A percentile compares a stretch with the other conserved stretches of the same genome.
Evolutionary conservation across 2,797 vertebrate genomes (phyloP).

Genomic region (Rhynchotus rufescens): DNA sequence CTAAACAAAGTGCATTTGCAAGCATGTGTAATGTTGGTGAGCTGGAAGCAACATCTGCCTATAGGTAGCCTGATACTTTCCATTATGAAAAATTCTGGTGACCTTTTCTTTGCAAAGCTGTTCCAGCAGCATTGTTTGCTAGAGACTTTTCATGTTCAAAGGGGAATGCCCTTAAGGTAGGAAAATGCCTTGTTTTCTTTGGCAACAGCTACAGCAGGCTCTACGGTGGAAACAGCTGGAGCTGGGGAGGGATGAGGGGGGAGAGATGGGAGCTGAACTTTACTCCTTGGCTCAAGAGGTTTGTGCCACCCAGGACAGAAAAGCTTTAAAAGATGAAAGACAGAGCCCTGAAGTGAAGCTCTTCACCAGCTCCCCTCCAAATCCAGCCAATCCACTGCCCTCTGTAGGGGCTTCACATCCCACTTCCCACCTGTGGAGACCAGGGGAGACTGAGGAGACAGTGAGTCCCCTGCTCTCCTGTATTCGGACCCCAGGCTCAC

Average conservation of each 20-base stretch:
- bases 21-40: background rate
- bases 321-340: background rate
- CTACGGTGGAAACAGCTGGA: constrained; percentile 14
- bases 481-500: background rate
- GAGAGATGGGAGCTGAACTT: constrained; percentile 31
- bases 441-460: background rate
- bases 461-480: background rate
- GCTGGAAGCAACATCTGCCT: constrained; percentile 15
- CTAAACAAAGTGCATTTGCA: background rate
- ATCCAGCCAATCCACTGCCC: background rate
- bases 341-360: background rate
- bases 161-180: constrained; percentile 72
- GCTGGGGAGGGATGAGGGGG: constrained; percentile 7
- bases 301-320: background rate
- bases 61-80: constrained; percentile 52
- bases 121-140: constrained; percentile 68
- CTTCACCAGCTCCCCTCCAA: background rate
- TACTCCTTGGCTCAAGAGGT: constrained; percentile 2
- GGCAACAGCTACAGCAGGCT: constrained; percentile 28
- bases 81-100: constrained; percentile 60
- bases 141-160: constrained; percentile 62
- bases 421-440: background rate
- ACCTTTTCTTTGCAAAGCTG: constrained; percentile 65
- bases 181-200: constrained; percentile 70
- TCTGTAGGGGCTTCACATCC: background rate